Percentiles rank a stretch among this genome's conserved stretches.
phyloP scores from a whole-genome alignment of 2,113 vertebrate genomes.

The Cheilinus undulatus region DNA sequence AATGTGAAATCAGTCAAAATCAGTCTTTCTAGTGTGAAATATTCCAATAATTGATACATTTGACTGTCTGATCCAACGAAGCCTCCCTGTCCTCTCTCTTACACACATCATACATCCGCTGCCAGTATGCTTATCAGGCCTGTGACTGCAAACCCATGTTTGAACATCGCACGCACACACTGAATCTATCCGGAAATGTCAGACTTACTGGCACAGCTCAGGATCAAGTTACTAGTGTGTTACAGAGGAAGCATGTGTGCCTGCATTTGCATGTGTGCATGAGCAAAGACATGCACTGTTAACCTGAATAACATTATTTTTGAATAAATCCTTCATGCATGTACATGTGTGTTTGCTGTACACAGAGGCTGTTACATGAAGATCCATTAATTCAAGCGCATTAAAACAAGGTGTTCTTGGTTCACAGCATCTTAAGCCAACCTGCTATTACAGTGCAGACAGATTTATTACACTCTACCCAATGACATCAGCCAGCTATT shows the following conservation, averaged over 20 bases:
- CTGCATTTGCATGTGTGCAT: conserved; percentile 1
- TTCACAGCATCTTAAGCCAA: conserved; percentile 32
- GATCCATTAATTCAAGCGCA: neutral
- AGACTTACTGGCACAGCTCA: conserved; percentile 70
- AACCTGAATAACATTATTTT: neutral
- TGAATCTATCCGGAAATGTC: conserved; percentile 64
- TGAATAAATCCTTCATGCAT: no score
- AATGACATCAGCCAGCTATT: conserved; percentile 80
- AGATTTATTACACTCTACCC: conserved; percentile 69
- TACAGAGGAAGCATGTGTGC: conserved; percentile 43
- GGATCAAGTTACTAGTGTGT: conserved; percentile 69
- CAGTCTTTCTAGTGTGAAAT: no score
- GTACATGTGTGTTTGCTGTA: neutral
- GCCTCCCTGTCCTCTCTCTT: neutral
- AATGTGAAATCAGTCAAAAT: no score
- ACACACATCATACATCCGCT: neutral
- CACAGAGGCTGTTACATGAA: neutral
- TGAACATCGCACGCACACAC: conserved; percentile 34
- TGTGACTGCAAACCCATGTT: conserved; percentile 34
- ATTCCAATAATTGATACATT: no score
- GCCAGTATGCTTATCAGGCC: conserved; percentile 40
- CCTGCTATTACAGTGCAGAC: conserved; percentile 47
- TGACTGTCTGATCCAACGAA: neutral
- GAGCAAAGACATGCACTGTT: neutral
- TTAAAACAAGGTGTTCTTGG: conserved; percentile 46